Evolutionary conservation across 2,113 vertebrate species (phyloP), one percentile per base, ranked within the genome.

Genomic region (Malaclemys terrapin): DNA sequence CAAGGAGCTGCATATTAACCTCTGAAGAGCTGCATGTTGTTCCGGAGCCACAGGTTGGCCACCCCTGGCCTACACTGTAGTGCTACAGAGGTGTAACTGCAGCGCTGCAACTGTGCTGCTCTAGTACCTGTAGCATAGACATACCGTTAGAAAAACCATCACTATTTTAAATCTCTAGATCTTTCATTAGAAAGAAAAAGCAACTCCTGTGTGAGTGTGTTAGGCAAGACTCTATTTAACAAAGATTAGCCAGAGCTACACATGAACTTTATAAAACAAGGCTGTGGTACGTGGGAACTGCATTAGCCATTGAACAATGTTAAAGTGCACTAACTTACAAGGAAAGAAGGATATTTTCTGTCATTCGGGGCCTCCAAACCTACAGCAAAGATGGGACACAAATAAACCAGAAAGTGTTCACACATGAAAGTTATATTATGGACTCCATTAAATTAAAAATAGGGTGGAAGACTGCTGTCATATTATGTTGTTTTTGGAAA

Each of bases 301-400:
- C 53, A 80, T 56, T 47, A 81, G 22, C 3, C 57, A 81, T 31
- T 56, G 69, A 85, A 80, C 22, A 0, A 56, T 84, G 52, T 80
- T 75, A 2, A 89, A 93, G 85, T 47, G 91, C 93, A 93, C 90
- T 79, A 84, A 87, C 29, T 78, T 94, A 96, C 81, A 95, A 53
- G 91, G 80, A 88, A 49, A 42, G 19, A 81, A 35, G 20, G 45
- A 38, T 38, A 13, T 29, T 3, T 91, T 47, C 57, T 20, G 49
- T 53, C 24, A 50, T 47, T 82, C n/a, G 2, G 83, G 75, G 80
- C 53, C 1, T 85, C 82, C 17, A 4, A 90, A 53, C 80, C 80
- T 79, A 79, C 8, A 38, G 45, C 38, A 76, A 81, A 83, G 31
- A 19, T 27, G 42, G 22, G 94, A 84, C 80, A 90, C 10, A 92